Conservation (phyloP, 2,113 vertebrate species). For the Oncorhynchus clarkii region DNA sequence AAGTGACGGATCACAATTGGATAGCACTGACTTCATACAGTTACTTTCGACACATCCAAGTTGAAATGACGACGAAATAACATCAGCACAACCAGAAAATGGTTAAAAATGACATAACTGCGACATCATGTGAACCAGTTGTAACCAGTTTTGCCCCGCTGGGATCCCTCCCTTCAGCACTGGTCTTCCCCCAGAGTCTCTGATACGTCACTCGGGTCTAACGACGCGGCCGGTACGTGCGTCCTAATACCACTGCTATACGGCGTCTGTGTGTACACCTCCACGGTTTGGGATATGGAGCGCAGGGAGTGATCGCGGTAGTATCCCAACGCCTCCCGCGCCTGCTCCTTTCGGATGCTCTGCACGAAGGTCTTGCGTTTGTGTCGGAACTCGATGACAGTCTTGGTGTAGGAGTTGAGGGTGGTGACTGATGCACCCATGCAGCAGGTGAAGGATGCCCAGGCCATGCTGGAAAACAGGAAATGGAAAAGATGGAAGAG, state of each 20-base stretch:
- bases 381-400: slow-evolving; percentile 95
- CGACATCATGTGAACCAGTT: not conserved
- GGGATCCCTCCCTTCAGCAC: slow-evolving; percentile 56
- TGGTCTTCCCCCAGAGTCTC: slow-evolving; percentile 64
- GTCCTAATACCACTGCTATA: slow-evolving; percentile 55
- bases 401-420: slow-evolving; percentile 96
- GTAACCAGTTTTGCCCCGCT: too few relatives aligned
- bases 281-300: slow-evolving; percentile 65
- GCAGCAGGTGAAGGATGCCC: slow-evolving; percentile 95
- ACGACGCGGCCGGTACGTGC: slow-evolving; percentile 54
- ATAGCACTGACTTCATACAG: not conserved
- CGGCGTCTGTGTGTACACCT: slow-evolving; percentile 54
- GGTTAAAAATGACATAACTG: not conserved
- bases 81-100: too few relatives aligned
- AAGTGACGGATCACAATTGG: not conserved
- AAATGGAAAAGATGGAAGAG: slow-evolving; percentile 21
- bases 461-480: slow-evolving; percentile 82
- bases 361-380: slow-evolving; percentile 92
- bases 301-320: slow-evolving; percentile 81
- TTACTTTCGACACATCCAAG: not conserved
- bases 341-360: slow-evolving; percentile 84
- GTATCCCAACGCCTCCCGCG: slow-evolving; percentile 84
- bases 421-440: slow-evolving; percentile 96
- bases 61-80: too few relatives aligned
- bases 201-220: slow-evolving; percentile 63